phyloP scores from a whole-genome alignment of 1,140 invertebrate genomes.

The Drosophila jambulina region DNA sequence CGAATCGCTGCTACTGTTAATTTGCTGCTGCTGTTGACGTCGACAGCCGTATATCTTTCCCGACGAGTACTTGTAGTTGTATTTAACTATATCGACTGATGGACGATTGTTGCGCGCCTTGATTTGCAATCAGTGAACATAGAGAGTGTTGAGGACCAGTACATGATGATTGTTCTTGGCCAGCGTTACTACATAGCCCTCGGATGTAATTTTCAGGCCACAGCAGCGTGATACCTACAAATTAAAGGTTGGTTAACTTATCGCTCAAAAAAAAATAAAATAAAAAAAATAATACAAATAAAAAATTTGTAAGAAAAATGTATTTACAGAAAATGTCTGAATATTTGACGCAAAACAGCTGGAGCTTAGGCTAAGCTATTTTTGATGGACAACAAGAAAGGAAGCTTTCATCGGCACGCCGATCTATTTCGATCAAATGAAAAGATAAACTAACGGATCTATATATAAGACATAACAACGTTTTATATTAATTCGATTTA shows the following conservation, averaged over 20 bases:
- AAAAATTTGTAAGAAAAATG: not conserved
- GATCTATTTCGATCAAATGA: too few relatives aligned
- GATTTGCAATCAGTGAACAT: conserved; percentile 91
- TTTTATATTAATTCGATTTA: too few relatives aligned
- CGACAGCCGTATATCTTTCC: conserved; percentile 70
- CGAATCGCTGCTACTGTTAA: not conserved
- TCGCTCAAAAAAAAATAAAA: not conserved
- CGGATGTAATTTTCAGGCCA: conserved; percentile 97
- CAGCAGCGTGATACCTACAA: conserved; percentile 97
- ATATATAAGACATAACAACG: too few relatives aligned
- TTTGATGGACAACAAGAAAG: too few relatives aligned
- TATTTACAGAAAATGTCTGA: not conserved
- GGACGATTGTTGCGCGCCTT: conserved; percentile 77
- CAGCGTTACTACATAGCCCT: conserved; percentile 98
- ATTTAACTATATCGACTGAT: conserved; percentile 78
- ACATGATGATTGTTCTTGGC: conserved; percentile 99
- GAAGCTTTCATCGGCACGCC: too few relatives aligned
- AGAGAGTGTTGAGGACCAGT: conserved; percentile 97
- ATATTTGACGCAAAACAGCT: too few relatives aligned
- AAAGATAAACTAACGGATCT: too few relatives aligned
- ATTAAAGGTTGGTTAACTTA: conserved; percentile 12
- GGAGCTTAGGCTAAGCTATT: not conserved
- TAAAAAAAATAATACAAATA: not conserved
- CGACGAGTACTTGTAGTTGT: conserved; percentile 75
- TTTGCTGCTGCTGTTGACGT: conserved; percentile 34